Percentiles rank a stretch among this genome's conserved stretches.
Conservation (phyloP, 1,140 invertebrate genomes). For the Aleiodes sp. region DNA sequence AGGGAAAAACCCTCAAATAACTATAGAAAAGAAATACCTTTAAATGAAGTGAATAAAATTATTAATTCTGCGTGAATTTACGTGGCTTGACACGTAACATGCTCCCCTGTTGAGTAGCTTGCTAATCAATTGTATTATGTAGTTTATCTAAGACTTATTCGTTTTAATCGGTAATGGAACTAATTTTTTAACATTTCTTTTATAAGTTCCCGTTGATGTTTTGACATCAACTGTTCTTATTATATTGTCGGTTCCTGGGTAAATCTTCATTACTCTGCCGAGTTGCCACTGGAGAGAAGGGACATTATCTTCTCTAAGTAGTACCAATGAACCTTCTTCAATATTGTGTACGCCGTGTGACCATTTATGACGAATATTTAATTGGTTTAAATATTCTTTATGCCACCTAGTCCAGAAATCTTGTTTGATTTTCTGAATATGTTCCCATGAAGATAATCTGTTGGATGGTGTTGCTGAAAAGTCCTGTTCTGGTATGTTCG, state of each 20-base stretch:
- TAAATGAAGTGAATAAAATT: too few relatives aligned
- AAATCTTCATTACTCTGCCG: constrained; percentile 3
- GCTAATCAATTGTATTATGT: too few relatives aligned
- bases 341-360: constrained; percentile 27
- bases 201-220: not conserved
- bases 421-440: constrained; percentile 33
- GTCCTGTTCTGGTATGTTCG: constrained; percentile 22
- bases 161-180: constrained; percentile 40
- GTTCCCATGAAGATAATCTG: constrained; percentile 32
- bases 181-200: constrained; percentile 47
- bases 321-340: constrained; percentile 46
- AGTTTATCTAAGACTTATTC: too few relatives aligned
- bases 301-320: constrained; percentile 47
- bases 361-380: constrained; percentile 50
- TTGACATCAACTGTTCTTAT: not conserved
- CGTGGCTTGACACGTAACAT: too few relatives aligned
- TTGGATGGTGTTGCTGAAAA: not conserved
- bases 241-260: not conserved
- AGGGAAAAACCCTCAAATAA: too few relatives aligned
- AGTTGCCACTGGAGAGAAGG: constrained; percentile 23
- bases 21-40: too few relatives aligned
- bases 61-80: too few relatives aligned
- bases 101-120: too few relatives aligned
- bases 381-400: constrained; percentile 39
- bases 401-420: constrained; percentile 47